Evolutionary conservation across 2,797 vertebrate genomes (phyloP).

Genomic region (Poeciliopsis gracilis): DNA sequence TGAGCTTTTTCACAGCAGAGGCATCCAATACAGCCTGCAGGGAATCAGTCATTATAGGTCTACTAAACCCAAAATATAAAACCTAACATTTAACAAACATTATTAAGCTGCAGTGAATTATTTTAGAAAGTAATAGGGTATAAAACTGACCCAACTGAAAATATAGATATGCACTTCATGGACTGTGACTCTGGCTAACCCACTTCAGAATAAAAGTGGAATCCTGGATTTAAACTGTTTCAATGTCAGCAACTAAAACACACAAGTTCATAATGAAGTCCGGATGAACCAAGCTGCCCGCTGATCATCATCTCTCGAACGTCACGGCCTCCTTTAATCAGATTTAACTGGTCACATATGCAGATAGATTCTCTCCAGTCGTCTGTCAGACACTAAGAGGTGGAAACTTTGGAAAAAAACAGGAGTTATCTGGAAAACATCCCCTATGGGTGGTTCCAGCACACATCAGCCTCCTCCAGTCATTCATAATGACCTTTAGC

Average conservation of each 20-base stretch:
- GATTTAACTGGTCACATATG: conserved; percentile 43
- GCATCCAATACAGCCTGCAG: not conserved
- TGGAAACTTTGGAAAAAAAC: not conserved
- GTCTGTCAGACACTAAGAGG: conserved; percentile 33
- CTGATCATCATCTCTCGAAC: not conserved
- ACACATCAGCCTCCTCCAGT: not conserved
- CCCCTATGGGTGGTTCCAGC: no score
- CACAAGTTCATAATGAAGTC: not conserved
- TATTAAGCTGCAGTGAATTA: not conserved
- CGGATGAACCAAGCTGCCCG: not conserved
- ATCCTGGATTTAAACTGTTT: not conserved
- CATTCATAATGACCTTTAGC: not conserved
- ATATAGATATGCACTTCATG: not conserved
- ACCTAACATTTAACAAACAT: not conserved
- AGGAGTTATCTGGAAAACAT: not conserved
- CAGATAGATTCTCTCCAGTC: conserved; percentile 51
- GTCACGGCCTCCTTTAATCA: not conserved
- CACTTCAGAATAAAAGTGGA: not conserved
- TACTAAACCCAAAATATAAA: not conserved
- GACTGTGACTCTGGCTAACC: not conserved
- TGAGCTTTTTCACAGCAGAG: not conserved
- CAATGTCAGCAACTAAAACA: not conserved
- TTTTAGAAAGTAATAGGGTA: not conserved
- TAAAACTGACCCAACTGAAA: not conserved
- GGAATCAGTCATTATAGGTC: not conserved